Conservation (phyloP, 2,113 vertebrate genomes). For the Hystrix cristata region DNA sequence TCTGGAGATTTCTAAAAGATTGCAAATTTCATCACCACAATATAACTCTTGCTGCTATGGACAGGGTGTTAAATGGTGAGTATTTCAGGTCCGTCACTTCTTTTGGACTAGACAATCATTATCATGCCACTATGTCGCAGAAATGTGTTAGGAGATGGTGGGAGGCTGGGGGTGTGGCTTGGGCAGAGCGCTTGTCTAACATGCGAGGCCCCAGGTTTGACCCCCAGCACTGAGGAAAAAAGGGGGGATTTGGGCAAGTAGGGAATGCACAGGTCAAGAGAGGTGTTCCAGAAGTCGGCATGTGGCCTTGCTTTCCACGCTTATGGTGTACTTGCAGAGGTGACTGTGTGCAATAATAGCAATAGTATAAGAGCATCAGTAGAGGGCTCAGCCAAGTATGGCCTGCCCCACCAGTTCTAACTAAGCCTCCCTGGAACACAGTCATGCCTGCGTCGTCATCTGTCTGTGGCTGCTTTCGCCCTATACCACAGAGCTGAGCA, state of each 20-base stretch:
- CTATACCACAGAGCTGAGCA: neutral
- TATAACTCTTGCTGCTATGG: constrained; percentile 90
- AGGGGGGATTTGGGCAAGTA: neutral
- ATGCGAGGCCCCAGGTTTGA: neutral
- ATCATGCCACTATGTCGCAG: neutral
- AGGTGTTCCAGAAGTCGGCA: neutral
- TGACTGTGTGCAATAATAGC: rapidly evolving
- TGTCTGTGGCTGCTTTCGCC: neutral
- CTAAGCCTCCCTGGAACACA: neutral
- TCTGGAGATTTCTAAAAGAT: constrained; percentile 96
- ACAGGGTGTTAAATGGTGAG: constrained; percentile 89
- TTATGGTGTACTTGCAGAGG: neutral
- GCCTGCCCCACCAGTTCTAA: neutral
- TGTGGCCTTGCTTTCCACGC: neutral
- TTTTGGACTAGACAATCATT: neutral
- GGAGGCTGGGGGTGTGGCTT: neutral
- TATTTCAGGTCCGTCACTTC: neutral
- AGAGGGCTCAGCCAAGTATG: neutral
- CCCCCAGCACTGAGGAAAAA: neutral
- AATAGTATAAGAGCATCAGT: neutral
- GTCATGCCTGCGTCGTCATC: neutral
- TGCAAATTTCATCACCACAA: constrained; percentile 90
- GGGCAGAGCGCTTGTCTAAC: neutral
- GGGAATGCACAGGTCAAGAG: neutral
- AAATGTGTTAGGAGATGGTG: neutral